Base-by-base conservation (phyloP, 2,113 vertebrate genomes). In the Panthera tigris region DNA sequence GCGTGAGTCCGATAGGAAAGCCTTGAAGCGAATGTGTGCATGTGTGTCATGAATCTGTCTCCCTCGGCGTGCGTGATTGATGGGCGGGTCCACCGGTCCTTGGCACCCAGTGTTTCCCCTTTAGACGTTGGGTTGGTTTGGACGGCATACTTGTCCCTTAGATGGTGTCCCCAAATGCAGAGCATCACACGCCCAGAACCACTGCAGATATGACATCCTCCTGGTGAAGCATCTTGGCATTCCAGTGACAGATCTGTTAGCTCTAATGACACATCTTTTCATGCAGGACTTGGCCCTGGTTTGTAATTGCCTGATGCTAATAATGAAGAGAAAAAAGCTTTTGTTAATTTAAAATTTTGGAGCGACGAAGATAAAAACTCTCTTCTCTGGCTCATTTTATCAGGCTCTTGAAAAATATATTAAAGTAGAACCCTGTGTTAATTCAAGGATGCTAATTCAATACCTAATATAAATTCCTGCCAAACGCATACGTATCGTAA, bases 1-100 rank as follows among this genome's bases (percentile, higher is more conserved):
- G 25, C 8, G 8, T 0, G 0, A 7, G 31, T 5, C 23, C 2
- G 14, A 14, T 2, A 16, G 8, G 31, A 4, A 29, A 0, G 45
- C 91, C 76, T 11, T 16, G 41, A 55, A 48, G 76, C 68, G 12
- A 5, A 3, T 0, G 8, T 6, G 4, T 57, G 16, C 21, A 1
- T 27, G 52, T 7, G 0, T 12, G 36, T 71, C n/a, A 15, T 9
- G 50, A 74, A 3, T 41, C 29, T n/a, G 61, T 39, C 41, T 39
- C 68, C 39, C 80, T 39, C 11, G 14, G 68, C 36, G 65, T 10
- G 41, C 13, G 0, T 33, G 45, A 48, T 16, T 21, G 36, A 83
- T 21, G 9, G 71, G 19, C 33, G 1, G 36, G 50, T 33, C n/a
- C 4, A 2, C 21, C 1, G 1, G 13, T 71, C 33, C 11, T 36